Conservation (phyloP, 2,113 vertebrate genomes). For the Bambusicola thoracicus region DNA sequence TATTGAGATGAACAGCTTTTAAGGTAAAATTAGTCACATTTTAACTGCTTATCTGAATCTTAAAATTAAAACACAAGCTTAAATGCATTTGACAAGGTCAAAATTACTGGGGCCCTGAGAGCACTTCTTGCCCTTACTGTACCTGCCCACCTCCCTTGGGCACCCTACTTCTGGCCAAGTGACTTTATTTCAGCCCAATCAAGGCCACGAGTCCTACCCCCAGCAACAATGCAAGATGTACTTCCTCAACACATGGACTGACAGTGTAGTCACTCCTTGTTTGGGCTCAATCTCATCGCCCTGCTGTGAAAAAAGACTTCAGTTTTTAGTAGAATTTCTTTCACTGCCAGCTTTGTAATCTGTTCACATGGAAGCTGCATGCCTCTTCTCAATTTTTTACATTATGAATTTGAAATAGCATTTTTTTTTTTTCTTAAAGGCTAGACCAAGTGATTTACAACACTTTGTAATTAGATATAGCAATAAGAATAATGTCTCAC, state of each 20-base stretch:
- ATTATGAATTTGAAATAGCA: not conserved
- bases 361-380: not conserved
- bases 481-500: slow-evolving; percentile 47
- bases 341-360: not conserved
- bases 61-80: not conserved
- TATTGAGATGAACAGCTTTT: not conserved
- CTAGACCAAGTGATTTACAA: slow-evolving; percentile 14
- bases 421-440: not conserved
- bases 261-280: not conserved
- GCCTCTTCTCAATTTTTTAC: slow-evolving; percentile 27
- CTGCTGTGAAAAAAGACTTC: not conserved
- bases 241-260: not conserved
- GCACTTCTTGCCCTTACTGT: fast-evolving
- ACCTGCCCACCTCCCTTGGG: not conserved
- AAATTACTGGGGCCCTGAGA: not conserved
- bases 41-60: not conserved
- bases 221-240: not conserved
- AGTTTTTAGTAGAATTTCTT: not conserved
- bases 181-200: not conserved
- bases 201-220: not conserved
- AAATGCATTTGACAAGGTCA: not conserved
- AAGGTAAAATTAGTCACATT: not conserved
- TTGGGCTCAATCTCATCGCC: not conserved
- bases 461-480: slow-evolving; percentile 32
- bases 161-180: not conserved